Evolutionary conservation across 2,113 vertebrate species (phyloP), one percentile per base, ranked within the genome.

Genomic region (Numenius arquata): DNA sequence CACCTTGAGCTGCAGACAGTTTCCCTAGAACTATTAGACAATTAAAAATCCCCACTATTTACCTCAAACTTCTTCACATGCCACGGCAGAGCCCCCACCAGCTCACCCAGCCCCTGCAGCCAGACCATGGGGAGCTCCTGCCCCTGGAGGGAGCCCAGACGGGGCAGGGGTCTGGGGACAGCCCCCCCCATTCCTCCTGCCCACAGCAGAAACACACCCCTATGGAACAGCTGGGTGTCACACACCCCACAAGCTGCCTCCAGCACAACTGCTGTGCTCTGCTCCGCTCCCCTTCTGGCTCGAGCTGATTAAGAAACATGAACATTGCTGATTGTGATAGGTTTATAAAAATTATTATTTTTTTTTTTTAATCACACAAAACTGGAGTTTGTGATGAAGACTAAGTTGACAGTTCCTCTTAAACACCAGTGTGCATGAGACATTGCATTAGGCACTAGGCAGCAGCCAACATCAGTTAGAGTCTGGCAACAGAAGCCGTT

Each of bases 361-460:
- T 56, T 15, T 53, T 55, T 63, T 59, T 95, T 96, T 96, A 96
- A 96, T 97, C 96, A 96, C 94, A 97, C 90, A 96, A 94, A 97
- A 97, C 95, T 85, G 89, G 91, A 96, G 94, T 94, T 95, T 96
- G 94, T 93, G 95, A 88, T 97, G 95, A 97, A 97, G 95, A 97
- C 74, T 89, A 96, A 55, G 74, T 92, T 76, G 82, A 97, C 93
- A 97, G 95, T 91, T 97, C 94, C 90, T 95, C 93, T 95, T 88
- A 89, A 97, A 95, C 85, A 97, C 93, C 95, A 93, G 94, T 65
- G 93, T 90, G 96, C 71, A 74, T 89, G 95, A 97, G 96, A 97
- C 95, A 97, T 53, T 95, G 96, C 87, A 87, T 95, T 83, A 97
- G 97, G 92, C 96, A 95, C 94, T 95, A 93, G 91, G 88, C 95